Evolutionary conservation across 2,888 invertebrate genomes (phyloP), one percentile per base, ranked within the genome.

Genomic region (Platypus cylindrus): DNA sequence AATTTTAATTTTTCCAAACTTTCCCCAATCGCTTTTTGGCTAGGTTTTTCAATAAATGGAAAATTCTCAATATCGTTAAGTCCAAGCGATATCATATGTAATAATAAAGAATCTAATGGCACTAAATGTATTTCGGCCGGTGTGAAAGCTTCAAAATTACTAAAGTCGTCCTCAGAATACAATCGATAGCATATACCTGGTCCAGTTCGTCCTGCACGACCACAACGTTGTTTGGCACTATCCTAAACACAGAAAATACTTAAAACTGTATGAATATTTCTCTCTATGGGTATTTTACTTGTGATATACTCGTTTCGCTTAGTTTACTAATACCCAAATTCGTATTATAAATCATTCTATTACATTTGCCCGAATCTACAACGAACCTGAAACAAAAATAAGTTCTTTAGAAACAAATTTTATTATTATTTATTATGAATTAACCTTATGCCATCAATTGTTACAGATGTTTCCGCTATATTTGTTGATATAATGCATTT

Each of bases 401-500:
- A 32, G 13, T 32, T 11, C 13, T 15, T 14, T 13, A 20, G 9
- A 20, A 20, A 20, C 5, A 20, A 20, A 20, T 9, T 20, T 5
- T 20, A 20, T 7, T 7, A 20, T 20, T 7, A 9, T 20, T 20
- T 7, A 9, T 20, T 20, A 9, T 20, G 20, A 20, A 20, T 5
- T 5, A 14, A 38, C 38, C 97, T 70, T 34, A 98, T 84, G 1
- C 97, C 97, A 58, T 98, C 98, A 34, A 98, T 95, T 0, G 98
- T 98, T 3, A 98, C 82, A 0, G 95, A 95, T 0, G 98, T 98
- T 66, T 98, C 98, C 0, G 98, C 95, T 37, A 98, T 97, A 55
- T 98, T 98, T 1, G 98, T 98, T 0, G 94, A 89, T 1, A 98
- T 78, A 40, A 98, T 90, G 59, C 95, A 97, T 59, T 98, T 98